These are phyloP conservation scores for Amia ocellicauda DNA, from an alignment of 2,113 vertebrate species.

Conservation along the genomic window DNA sequence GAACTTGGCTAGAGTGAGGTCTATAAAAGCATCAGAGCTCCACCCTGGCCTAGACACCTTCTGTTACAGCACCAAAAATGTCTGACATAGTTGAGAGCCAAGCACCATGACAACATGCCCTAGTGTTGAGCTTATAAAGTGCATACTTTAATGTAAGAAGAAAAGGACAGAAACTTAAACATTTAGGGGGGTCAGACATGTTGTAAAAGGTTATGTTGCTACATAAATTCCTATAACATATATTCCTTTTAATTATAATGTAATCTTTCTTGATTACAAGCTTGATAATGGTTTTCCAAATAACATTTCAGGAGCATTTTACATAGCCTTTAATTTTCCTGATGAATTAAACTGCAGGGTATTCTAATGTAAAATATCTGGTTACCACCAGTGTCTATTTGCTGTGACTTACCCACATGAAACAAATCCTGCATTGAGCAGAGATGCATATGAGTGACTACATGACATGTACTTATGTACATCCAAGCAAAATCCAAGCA, in stretches of 20 bases:
- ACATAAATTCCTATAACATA: constrained; percentile 37
- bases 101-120: no score
- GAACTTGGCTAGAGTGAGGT: no score
- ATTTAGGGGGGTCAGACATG: no score
- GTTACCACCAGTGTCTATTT: constrained; percentile 55
- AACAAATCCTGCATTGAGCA: constrained; percentile 50
- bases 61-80: no score
- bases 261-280: constrained; percentile 62
- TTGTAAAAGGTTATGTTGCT: constrained; percentile 2
- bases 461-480: constrained; percentile 36
- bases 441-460: constrained; percentile 42
- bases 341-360: constrained; percentile 51
- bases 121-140: no score
- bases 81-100: no score
- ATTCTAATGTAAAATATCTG: constrained; percentile 42
- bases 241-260: constrained; percentile 60
- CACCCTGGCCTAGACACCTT: no score
- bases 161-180: no score
- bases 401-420: constrained; percentile 55
- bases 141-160: no score
- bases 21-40: no score
- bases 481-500: constrained; percentile 49
- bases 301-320: constrained; percentile 53
- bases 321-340: constrained; percentile 63
- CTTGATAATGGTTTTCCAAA: constrained; percentile 59